phyloP scores from a whole-genome alignment of 2,888 invertebrate genomes.

The Maniola hyperantus region DNA sequence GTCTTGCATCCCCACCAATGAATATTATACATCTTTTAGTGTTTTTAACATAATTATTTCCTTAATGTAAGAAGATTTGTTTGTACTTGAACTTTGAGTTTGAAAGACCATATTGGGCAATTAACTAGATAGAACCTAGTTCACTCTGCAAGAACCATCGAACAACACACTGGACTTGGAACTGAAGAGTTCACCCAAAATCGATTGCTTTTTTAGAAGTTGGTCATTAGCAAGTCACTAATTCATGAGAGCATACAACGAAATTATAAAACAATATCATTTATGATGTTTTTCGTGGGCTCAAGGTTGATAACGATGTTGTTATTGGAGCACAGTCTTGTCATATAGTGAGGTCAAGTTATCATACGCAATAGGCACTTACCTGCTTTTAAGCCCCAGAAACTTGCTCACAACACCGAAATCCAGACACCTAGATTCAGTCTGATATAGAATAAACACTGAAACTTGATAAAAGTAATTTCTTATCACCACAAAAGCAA shows the following conservation, averaged over 20 bases:
- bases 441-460: conserved; percentile 57
- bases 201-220: background rate
- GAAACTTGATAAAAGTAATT: conserved; percentile 55
- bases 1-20: background rate
- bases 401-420: conserved; percentile 49
- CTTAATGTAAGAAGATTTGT: background rate
- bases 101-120: conserved; percentile 17
- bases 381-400: conserved; percentile 55
- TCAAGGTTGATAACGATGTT: conserved; percentile 75
- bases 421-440: conserved; percentile 54
- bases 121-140: too few relatives aligned
- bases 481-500: conserved; percentile 64
- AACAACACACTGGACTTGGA: background rate
- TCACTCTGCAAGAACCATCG: too few relatives aligned
- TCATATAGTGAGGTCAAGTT: conserved; percentile 51
- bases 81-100: conserved; percentile 31
- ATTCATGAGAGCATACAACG: too few relatives aligned
- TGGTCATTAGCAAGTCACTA: background rate
- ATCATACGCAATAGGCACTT: conserved; percentile 68
- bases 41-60: background rate
- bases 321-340: conserved; percentile 60
- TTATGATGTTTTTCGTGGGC: conserved; percentile 36
- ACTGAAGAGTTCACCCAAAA: background rate
- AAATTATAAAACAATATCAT: background rate
- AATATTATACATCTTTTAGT: background rate